Evolutionary conservation across 2,113 vertebrate species (phyloP), one percentile per base, ranked within the genome.

Genomic region (Xenus cinereus): DNA sequence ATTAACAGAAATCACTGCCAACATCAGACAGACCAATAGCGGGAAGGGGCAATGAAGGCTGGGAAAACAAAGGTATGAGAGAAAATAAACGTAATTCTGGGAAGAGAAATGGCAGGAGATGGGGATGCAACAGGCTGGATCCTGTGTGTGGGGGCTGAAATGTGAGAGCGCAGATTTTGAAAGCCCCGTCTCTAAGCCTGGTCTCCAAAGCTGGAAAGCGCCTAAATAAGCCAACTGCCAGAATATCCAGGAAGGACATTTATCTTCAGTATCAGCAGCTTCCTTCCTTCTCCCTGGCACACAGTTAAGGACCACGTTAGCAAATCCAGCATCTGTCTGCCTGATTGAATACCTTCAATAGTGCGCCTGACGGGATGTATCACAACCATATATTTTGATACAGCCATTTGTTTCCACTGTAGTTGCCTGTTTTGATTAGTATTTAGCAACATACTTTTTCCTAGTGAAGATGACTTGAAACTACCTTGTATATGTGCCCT

Each of bases 161-260:
- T 0, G 0, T 43, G 27, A 1, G 2, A 77, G 43, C 1, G 0
- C 35, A 56, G 19, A 11, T 83, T 80, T 41, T 5, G 2, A 80
- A 79, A 94, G 32, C 24, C 19, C 24, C 2, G 0, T 59, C 26
- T 76, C 59, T 54, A 68, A 82, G 27, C 23, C 30, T 48, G 39
- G 7, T 73, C 16, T 72, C 48, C 79, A 72, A 51, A 63, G 11
- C 14, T 88, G 33, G 10, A 17, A 80, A 76, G 57, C 0, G 1
- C 41, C 35, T 71, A 72, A 56, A 68, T 22, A 32, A 71, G 33
- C 12, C 8, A 37, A 8, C n/a, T 54, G 51, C 28, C 45, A 83
- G 64, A 64, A 66, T 68, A 62, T 10, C 4, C 66, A 82, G 74
- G 62, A 76, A 68, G 48, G 14, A 51, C 10, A 63, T 76, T 78